Evolutionary conservation across 2,797 vertebrate genomes (phyloP), one percentile per base, ranked within the genome.

Genomic region (Otolemur crassicaudatus): DNA sequence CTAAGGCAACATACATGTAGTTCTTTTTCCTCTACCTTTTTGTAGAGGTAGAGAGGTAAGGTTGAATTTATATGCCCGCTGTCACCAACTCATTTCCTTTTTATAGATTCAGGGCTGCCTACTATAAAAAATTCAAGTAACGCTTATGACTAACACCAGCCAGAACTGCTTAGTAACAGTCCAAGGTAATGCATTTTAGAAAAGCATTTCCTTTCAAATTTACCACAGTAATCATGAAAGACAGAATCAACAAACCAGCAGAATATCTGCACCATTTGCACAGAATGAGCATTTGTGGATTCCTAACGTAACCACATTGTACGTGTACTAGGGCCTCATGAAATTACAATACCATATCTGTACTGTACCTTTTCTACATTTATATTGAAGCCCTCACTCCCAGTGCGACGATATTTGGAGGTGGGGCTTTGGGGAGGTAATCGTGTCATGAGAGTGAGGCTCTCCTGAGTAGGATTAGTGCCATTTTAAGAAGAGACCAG

Each of bases 31-130:
- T 73, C 31, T 90, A 84, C 72, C 84, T 87, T 95, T 82, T 75
- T 81, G 31, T 43, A 70, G n/a, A 94, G 23, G 56, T 34, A 56
- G 25, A 77, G 8, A 90, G 1, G 87, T 46, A 73, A 70, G 77
- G 58, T 49, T 76, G 75, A 88, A 93, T 86, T 93, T 88, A 95
- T n/a, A 90, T 61, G 56, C 25, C 69, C 75, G 73, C 88, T 91
- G 94, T 58, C 16, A 72, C 61, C 53, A 73, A 81, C 19, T 89
- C 80, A 43, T 86, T 82, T 93, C 89, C 43, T 84, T 85, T 67
- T 73, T 49, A 23, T 80, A 76, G 72, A 46, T 80, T 81, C 67
- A 58, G 17, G 14, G 40, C 40, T 86, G 49, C 61, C 20, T 29
- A 34, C 20, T 87, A n/a, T 5, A 85, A 61, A 89, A 85, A 95